Evolutionary conservation across 2,797 vertebrate genomes (phyloP), one percentile per base, ranked within the genome.

Genomic region (Decapterus maruadsi): DNA sequence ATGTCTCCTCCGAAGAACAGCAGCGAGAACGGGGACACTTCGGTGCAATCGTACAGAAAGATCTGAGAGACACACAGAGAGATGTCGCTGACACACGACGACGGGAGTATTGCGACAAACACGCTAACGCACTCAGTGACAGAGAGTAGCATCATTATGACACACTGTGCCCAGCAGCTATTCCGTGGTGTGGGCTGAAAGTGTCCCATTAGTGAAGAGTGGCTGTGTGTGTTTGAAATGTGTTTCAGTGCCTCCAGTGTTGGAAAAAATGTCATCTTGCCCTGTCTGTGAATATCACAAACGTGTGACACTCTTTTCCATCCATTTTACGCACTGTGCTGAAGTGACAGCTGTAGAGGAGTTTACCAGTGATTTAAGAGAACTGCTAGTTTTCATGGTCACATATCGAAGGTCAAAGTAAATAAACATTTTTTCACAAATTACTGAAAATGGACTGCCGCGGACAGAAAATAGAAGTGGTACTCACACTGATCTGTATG

Each of bases 1-100:
- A 99, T 96, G 81, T 99, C 96, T 40, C 98, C 98, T 48, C 98
- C 98, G 0, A 99, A 99, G 91, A 99, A 99, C 70, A 99, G 90
- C 45, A 99, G 95, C 0, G 97, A 99, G 90, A 98, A 99, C 0
- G 98, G 98, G 22, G 98, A 99, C 45, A 99, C 97, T 86, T 99
- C 98, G 0, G 98, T 99, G 75, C 98, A 99, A 56, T 99, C 98
- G 31, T 99, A 99, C 82, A 99, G 91, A 91, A 98, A 99, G 85
- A 99, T 99, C 98, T 99, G 94, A 63, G 68, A 26, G 62, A 61
- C 34, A 68, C 38, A 40, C 11, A 42, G 34, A 83, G 54, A 75
- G 60, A 79, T 26, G 70, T 58, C 9, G 31, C 59, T 45, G 31
- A 75, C 50, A 6, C 45, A 45, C 72, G 14, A 12, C 4, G 17